phyloP scores from a whole-genome alignment of 1,140 invertebrate species.

The Vanessa tameamea region DNA sequence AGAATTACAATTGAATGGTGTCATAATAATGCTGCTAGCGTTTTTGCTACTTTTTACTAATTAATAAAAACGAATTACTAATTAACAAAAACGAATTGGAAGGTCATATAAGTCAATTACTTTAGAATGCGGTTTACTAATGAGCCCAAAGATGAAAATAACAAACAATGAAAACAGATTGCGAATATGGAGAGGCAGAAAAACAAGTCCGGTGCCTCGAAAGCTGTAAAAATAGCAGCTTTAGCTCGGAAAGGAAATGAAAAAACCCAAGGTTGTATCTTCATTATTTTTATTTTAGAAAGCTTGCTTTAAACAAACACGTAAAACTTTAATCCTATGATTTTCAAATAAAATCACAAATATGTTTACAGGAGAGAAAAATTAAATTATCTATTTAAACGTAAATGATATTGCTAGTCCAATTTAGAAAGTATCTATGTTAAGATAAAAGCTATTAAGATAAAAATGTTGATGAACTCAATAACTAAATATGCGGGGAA shows the following conservation, averaged over 20 bases:
- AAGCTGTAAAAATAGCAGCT: constrained; percentile 14
- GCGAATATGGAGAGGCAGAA: constrained; percentile 19
- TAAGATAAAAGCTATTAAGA: not conserved
- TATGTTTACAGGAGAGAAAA: not conserved
- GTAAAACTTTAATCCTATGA: not conserved
- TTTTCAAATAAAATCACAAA: not conserved
- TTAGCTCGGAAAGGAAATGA: constrained; percentile 2
- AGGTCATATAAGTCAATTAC: not conserved
- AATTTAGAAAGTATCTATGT: constrained; percentile 2
- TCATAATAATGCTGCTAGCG: too few species aligned
- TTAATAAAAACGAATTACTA: not conserved
- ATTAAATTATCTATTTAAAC: not conserved
- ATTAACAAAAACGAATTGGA: not conserved
- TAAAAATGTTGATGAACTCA: constrained; percentile 6
- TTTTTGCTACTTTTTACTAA: too few species aligned
- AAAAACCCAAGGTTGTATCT: constrained; percentile 12
- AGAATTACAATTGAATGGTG: too few species aligned
- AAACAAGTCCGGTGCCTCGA: constrained; percentile 18
- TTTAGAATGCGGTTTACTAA: constrained; percentile 2
- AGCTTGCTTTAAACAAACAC: not conserved
- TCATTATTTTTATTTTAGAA: constrained; percentile 15
- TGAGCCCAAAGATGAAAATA: constrained; percentile 5
- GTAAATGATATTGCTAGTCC: not conserved
- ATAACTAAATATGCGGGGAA: constrained; percentile 17
- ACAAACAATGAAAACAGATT: not conserved